Percentiles rank a stretch among this genome's conserved stretches.
phyloP scores from a whole-genome alignment of 92 coral and sea anemone genomes.

The Chrysogorgia sp. region DNA sequence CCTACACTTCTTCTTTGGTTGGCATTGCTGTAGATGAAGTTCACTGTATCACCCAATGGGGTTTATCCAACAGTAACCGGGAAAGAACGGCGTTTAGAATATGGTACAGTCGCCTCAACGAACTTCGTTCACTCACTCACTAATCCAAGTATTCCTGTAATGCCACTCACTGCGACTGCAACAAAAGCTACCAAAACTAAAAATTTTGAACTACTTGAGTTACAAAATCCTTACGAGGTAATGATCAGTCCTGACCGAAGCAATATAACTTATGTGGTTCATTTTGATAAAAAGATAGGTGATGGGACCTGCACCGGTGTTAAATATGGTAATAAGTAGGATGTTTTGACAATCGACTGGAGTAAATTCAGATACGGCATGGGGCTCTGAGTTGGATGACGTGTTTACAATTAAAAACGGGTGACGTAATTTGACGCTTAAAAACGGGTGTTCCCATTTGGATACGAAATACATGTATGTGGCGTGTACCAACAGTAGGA shows the following conservation, averaged over 20 bases:
- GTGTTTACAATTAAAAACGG: no score
- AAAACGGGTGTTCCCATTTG: no score
- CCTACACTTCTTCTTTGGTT: slow-evolving; percentile 17
- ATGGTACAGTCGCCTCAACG: slow-evolving; percentile 52
- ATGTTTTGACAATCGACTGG: no score
- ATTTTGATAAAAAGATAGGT: not conserved
- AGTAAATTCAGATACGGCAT: no score
- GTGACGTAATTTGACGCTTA: no score
- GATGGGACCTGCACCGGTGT: no score
- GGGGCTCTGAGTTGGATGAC: no score
- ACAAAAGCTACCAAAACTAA: not conserved
- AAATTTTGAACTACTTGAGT: not conserved
- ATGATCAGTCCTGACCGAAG: slow-evolving; percentile 24
- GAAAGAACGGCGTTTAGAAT: slow-evolving; percentile 27
- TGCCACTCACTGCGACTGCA: slow-evolving; percentile 72
- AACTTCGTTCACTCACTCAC: slow-evolving; percentile 33
- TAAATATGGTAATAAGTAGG: no score
- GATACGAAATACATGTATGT: no score
- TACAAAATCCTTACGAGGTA: not conserved
- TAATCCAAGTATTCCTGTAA: slow-evolving; percentile 52
- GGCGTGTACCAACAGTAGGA: no score
- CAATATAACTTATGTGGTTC: slow-evolving; percentile 17
- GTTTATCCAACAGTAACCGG: slow-evolving; percentile 31
- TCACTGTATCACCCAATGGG: slow-evolving; percentile 61
- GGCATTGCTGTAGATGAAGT: slow-evolving; percentile 58